Percentiles rank a stretch among this genome's conserved stretches.
Conservation (phyloP, 2,797 vertebrate genomes). For the Lepus oiostolus region DNA sequence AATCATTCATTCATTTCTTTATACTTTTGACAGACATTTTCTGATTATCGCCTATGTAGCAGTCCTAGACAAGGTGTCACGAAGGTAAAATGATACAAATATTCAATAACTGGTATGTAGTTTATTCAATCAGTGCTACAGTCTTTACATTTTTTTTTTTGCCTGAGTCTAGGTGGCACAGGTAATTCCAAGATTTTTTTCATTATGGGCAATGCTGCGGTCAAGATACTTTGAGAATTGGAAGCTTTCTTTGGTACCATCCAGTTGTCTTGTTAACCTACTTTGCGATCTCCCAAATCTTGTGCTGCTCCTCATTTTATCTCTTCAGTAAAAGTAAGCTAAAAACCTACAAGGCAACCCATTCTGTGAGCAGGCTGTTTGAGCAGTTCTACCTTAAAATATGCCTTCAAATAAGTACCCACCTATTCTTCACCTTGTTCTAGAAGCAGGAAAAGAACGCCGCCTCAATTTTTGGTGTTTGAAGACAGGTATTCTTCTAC, state of each 20-base stretch:
- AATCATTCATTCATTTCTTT: not conserved
- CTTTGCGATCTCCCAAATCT: not conserved
- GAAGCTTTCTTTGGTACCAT: not conserved
- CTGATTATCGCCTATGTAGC: not conserved
- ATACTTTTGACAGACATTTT: not conserved
- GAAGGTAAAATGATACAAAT: not conserved
- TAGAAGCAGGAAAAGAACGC: not conserved
- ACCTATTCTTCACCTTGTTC: not conserved
- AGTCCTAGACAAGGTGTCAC: not conserved
- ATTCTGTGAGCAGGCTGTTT: not conserved
- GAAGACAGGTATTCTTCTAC: not conserved
- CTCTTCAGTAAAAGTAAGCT: not conserved
- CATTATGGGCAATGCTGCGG: not conserved
- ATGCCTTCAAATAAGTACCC: not conserved
- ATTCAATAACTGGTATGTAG: not conserved
- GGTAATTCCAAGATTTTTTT: not conserved
- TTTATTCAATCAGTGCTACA: not conserved
- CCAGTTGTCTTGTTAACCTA: not conserved
- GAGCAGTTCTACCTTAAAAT: constrained; percentile 6
- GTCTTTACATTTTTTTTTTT: not conserved
- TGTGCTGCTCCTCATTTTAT: not conserved
- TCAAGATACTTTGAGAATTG: not conserved
- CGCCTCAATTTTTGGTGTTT: not conserved
- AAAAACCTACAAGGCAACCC: not conserved
- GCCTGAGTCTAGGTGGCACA: not conserved